Conservation (phyloP, 2,888 invertebrate genomes). For the Tachystola acroxantha region DNA sequence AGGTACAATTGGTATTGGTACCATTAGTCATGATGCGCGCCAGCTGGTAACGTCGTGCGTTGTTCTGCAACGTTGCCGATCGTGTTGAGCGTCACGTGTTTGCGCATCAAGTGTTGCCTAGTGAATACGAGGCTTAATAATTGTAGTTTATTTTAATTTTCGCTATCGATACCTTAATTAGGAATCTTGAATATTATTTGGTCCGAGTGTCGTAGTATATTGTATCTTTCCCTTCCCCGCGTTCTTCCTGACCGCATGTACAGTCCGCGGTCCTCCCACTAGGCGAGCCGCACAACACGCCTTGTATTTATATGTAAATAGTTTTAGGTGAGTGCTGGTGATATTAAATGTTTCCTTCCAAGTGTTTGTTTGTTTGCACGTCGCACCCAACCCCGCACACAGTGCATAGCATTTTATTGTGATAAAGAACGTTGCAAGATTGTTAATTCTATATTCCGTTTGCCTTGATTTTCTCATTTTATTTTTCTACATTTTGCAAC, state of each 20-base stretch:
- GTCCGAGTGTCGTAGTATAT: slow-evolving; percentile 11
- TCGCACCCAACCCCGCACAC: slow-evolving; percentile 5
- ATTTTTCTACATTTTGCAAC: neutral
- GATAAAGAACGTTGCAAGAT: neutral
- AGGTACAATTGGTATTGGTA: no score
- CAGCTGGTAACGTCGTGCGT: no score
- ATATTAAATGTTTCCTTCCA: slow-evolving; percentile 60
- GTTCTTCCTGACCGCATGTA: slow-evolving; percentile 37
- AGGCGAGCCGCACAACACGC: slow-evolving; percentile 18
- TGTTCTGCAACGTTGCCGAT: no score
- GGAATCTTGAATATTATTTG: neutral
- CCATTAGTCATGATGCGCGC: no score
- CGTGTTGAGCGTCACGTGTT: no score
- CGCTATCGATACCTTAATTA: no score
- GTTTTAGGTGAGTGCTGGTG: slow-evolving; percentile 67
- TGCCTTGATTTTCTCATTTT: neutral
- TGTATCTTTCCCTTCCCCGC: slow-evolving; percentile 8
- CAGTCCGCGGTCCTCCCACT: slow-evolving; percentile 41
- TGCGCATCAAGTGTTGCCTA: no score
- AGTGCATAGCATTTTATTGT: neutral
- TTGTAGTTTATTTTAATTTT: no score
- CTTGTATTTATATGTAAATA: slow-evolving; percentile 74
- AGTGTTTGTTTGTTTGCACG: slow-evolving; percentile 60
- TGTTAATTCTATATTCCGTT: neutral
- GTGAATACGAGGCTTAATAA: no score